Conservation (phyloP, 2,888 invertebrate species). For the Ennomos fuscantarius region DNA sequence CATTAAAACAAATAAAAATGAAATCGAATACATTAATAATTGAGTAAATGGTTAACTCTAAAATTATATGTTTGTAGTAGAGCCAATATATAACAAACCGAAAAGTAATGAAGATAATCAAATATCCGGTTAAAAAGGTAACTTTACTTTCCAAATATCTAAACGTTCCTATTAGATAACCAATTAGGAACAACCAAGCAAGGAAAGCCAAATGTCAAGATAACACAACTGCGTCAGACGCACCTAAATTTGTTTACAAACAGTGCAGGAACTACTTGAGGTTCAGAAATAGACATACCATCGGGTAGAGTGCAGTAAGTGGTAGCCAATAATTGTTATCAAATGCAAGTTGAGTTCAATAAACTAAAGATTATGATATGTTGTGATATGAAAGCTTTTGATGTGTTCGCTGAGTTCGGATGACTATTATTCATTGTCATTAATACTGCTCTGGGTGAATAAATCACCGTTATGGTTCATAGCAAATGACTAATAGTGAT, state of each 20-base stretch:
- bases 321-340: slow-evolving; percentile 43
- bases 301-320: slow-evolving; percentile 36
- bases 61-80: too few relatives aligned
- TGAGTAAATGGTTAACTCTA: too few relatives aligned
- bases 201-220: background rate
- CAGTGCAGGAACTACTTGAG: slow-evolving; percentile 28
- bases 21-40: too few relatives aligned
- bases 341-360: slow-evolving; percentile 38
- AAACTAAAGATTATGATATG: slow-evolving; percentile 33
- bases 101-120: too few relatives aligned
- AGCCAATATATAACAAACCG: too few relatives aligned
- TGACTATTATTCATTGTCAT: background rate
- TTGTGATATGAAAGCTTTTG: slow-evolving; percentile 25
- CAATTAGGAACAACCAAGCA: too few relatives aligned
- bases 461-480: too few relatives aligned
- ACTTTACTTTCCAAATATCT: too few relatives aligned
- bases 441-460: too few relatives aligned
- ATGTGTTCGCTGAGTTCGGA: slow-evolving; percentile 18
- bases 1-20: too few relatives aligned
- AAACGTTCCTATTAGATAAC: too few relatives aligned
- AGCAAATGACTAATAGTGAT: background rate
- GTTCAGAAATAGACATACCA: slow-evolving; percentile 36
- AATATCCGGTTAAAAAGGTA: too few relatives aligned
- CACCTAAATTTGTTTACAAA: slow-evolving; percentile 39
- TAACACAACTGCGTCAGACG: slow-evolving; percentile 1